Base-by-base conservation (phyloP, 2,888 invertebrate genomes). In the Cheilosia impressa region DNA sequence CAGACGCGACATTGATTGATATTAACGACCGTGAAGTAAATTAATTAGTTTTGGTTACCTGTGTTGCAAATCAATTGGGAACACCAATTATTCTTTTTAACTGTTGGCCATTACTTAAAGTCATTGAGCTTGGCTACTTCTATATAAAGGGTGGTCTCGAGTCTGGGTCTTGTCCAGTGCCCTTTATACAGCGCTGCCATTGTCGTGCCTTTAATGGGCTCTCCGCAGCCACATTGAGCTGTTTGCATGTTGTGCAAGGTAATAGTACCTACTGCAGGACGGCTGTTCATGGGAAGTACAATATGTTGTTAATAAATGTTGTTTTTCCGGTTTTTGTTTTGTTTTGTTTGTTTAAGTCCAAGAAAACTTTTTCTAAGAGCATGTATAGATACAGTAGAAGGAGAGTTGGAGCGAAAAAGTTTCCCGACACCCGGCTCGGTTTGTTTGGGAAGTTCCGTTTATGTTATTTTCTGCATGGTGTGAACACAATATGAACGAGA, bases 31-130 rank as follows among this genome's bases (percentile, higher is more conserved):
- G 45, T 71, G 55, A 77, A 76, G 55, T 71, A 76, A 85, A 85
- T 85, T 85, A 85, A 85, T 85, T 85, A 85, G 85, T 76, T 81
- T 85, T 77, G 85, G 81, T 81, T 81, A 81, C 85, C 81, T 85
- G 81, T 81, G 85, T 81, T 85, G 81, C 85, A 85, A 85, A 85
- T 85, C 85, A 81, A 85, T 85, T 85, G 85, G 76, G 81, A 81
- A 76, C 85, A 72, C 81, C 85, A 85, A 85, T 85, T 85, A 77
- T 85, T 85, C 85, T 85, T 81, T 81, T 81, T 85, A 85, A 85
- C 85, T 85, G 85, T 60, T 68, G 38, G 71, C 85, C 81, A 81
- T 85, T 81, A 85, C 81, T 85, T 85, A 81, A 81, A 81, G 85
- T 81, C 85, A 77, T 85, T 85, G 85, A 72, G 75, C 62, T 72